A percentile compares a stretch with the other conserved stretches of the same genome.
Evolutionary conservation across 2,888 invertebrate species (phyloP).

Genomic region (Callyntrura guangdongensis): DNA sequence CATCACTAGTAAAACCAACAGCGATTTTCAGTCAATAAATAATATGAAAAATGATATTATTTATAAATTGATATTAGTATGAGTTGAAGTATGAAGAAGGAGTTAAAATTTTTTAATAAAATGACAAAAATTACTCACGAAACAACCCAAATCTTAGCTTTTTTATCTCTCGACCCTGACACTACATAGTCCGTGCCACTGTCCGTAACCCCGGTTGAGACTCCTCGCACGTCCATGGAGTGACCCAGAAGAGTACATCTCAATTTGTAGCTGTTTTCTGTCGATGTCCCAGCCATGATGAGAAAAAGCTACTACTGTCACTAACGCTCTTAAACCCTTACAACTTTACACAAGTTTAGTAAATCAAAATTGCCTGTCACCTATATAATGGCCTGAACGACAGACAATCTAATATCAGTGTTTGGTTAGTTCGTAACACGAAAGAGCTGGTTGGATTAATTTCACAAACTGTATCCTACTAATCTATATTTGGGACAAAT

Average conservation of each 20-base stretch:
- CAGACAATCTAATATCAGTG: too few species aligned
- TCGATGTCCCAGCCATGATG: not conserved
- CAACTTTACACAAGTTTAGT: too few species aligned
- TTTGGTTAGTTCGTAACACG: too few species aligned
- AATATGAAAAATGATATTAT: not conserved
- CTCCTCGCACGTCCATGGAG: slow-evolving; percentile 93
- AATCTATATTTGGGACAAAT: too few species aligned
- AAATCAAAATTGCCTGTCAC: too few species aligned
- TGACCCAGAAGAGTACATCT: slow-evolving; percentile 93
- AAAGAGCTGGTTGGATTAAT: too few species aligned
- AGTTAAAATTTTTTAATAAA: too few species aligned
- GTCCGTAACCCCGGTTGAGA: slow-evolving; percentile 87
- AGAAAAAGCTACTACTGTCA: too few species aligned
- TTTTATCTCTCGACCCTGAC: slow-evolving; percentile 95
- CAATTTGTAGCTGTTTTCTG: slow-evolving; percentile 89
- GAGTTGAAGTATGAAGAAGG: too few species aligned
- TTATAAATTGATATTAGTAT: not conserved
- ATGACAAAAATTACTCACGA: slow-evolving; percentile 85
- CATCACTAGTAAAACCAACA: slow-evolving; percentile 73
- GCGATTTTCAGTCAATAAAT: slow-evolving; percentile 5
- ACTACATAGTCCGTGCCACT: slow-evolving; percentile 90
- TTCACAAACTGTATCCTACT: too few species aligned
- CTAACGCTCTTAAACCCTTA: too few species aligned
- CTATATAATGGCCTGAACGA: too few species aligned
- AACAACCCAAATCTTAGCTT: slow-evolving; percentile 94